phyloP scores from a whole-genome alignment of 2,113 vertebrate genomes.

The Xiphophorus hellerii region DNA sequence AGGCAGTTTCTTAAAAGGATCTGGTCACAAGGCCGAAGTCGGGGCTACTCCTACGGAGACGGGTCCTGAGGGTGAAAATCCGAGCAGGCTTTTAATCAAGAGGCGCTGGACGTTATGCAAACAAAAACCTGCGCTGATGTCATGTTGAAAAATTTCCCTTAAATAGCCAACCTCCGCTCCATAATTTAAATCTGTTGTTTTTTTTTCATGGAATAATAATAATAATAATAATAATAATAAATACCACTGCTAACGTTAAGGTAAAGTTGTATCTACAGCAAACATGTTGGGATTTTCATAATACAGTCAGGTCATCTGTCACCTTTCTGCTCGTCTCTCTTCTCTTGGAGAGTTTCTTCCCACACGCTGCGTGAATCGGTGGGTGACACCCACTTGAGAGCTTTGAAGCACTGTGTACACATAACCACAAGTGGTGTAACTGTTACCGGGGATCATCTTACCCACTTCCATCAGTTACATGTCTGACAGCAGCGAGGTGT shows the following conservation, averaged over 20 bases:
- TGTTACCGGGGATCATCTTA: constrained; percentile 71
- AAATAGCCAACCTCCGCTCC: constrained; percentile 23
- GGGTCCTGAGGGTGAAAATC: constrained; percentile 68
- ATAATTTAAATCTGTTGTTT: constrained; percentile 34
- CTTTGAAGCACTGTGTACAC: constrained; percentile 71
- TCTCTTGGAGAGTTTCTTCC: constrained; percentile 47
- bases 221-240: background rate
- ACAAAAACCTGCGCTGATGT: constrained; percentile 59
- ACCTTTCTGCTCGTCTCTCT: constrained; percentile 32
- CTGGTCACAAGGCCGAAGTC: constrained; percentile 55
- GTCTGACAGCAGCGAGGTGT: constrained; percentile 47
- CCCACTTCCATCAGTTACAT: constrained; percentile 55
- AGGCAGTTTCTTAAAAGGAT: constrained; percentile 70
- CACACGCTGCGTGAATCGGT: constrained; percentile 34
- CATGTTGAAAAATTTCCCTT: constrained; percentile 53
- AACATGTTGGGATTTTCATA: constrained; percentile 5
- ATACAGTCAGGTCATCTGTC: constrained; percentile 2
- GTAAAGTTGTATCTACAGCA: background rate
- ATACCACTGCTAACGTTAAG: background rate
- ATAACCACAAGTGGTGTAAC: constrained; percentile 67
- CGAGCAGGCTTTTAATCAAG: constrained; percentile 68
- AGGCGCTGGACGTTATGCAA: constrained; percentile 59
- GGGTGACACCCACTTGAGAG: constrained; percentile 70
- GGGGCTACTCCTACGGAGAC: constrained; percentile 67
- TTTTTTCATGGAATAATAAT: background rate